Percentiles rank a stretch among this genome's conserved stretches.
These are phyloP conservation scores for Phainopepla nitens DNA, from an alignment of 2,113 vertebrate genomes.

Conservation along the genomic window DNA sequence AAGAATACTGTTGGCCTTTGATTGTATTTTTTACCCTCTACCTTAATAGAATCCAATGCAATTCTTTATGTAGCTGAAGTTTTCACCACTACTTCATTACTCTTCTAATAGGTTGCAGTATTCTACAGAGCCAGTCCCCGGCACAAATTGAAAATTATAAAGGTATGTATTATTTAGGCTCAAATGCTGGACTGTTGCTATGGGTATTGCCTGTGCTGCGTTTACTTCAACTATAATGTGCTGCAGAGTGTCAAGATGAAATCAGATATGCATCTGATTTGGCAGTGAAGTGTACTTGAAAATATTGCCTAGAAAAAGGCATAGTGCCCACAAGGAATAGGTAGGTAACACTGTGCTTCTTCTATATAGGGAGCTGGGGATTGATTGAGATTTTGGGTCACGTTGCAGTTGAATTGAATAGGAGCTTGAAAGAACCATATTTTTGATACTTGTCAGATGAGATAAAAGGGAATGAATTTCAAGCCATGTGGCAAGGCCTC, in stretches of 20 bases:
- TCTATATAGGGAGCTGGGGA: background rate
- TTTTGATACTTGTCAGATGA: background rate
- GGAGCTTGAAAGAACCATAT: background rate
- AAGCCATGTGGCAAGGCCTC: background rate
- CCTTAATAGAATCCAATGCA: background rate
- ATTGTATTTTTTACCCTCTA: background rate
- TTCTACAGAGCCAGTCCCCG: conserved; percentile 96
- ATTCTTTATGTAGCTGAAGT: background rate
- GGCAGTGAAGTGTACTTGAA: background rate
- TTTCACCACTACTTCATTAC: background rate
- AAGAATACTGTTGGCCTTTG: background rate
- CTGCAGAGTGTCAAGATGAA: background rate
- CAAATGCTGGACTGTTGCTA: background rate
- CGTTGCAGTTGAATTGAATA: background rate
- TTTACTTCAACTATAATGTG: background rate
- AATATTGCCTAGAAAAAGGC: background rate
- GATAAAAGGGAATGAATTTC: background rate
- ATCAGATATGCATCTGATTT: background rate
- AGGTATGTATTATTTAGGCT: conserved; percentile 73
- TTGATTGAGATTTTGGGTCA: background rate
- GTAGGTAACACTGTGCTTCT: background rate
- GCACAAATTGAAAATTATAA: conserved; percentile 97
- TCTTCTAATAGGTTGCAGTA: conserved; percentile 80
- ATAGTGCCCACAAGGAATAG: background rate
- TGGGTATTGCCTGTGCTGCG: background rate